phyloP scores from a whole-genome alignment of 1,140 invertebrate genomes.

The Lepidurus packardi region DNA sequence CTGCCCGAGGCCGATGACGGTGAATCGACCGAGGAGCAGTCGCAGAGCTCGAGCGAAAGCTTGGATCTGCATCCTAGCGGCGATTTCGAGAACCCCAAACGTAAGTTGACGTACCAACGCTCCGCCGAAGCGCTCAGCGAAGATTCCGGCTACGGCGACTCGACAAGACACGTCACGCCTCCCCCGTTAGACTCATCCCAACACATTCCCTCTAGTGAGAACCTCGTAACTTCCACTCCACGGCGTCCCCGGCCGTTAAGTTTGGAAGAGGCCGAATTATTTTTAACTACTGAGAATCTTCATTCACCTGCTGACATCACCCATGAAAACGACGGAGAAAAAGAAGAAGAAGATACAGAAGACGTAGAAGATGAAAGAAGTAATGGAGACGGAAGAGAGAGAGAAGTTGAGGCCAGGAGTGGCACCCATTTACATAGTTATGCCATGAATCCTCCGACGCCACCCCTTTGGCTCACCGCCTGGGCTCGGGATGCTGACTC shows the following conservation, averaged over 20 bases:
- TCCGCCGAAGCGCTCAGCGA: conserved; percentile 67
- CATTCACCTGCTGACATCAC: not conserved
- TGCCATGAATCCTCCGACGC: conserved; percentile 16
- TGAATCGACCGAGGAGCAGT: not conserved
- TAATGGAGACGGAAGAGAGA: not conserved
- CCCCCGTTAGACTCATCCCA: not conserved
- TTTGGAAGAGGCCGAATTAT: conserved; percentile 31
- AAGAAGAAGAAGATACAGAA: conserved; percentile 22
- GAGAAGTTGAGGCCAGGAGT: not conserved
- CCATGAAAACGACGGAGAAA: not conserved
- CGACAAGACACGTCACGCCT: conserved; percentile 25
- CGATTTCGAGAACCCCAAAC: conserved; percentile 35
- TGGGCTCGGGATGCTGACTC: not conserved
- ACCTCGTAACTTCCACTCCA: conserved; percentile 12
- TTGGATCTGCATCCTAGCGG: conserved; percentile 27
- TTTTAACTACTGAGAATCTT: conserved; percentile 24
- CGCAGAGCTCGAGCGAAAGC: not conserved
- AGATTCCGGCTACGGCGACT: conserved; percentile 65
- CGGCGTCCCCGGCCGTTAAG: conserved; percentile 28
- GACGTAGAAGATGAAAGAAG: conserved; percentile 15
- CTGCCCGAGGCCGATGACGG: not conserved
- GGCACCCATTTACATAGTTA: not conserved
- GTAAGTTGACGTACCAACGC: conserved; percentile 43
- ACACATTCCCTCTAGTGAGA: not conserved
- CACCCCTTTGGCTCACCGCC: conserved; percentile 12